Evolutionary conservation across 2,888 invertebrate genomes (phyloP), one percentile per base, ranked within the genome.

Genomic region (Pachycephus smyrnensis): DNA sequence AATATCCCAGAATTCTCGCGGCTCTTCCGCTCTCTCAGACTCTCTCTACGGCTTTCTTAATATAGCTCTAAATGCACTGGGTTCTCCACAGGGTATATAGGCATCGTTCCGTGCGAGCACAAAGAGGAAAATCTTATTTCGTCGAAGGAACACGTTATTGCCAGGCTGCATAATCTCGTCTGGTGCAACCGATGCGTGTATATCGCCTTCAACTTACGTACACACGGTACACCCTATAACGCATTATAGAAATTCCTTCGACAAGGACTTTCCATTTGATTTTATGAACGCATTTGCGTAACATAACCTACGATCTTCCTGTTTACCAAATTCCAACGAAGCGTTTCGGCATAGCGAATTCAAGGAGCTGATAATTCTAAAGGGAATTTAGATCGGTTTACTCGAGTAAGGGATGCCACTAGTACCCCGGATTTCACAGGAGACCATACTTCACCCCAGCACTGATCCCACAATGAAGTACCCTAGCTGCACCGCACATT

Each of bases 1-100:
- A 86, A 89, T 88, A 88, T 86, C 85, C 82, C 85, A 82, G 84
- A 83, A 86, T 85, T 84, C 79, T 75, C 83, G 69, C 75, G 30
- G 68, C 78, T 55, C 68, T 30, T 31, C n/a, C 75, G 31, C 77
- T 36, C 30, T 69, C 69, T 75, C 73, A 32, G 73, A 30, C 75
- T 76, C 75, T 23, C 75, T 31, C 75, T 77, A 35, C 23, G 55
- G 55, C 55, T 55, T 55, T 55, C 55, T 55, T 55, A 55, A 55
- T 55, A 55, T 55, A 55, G 55, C 55, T 55, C 9, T 55, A 55
- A 55, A 55, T 55, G 55, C 15, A 55, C 55, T 23, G 55, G 9
- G 6, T 55, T 55, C 23, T 55, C 9, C 23, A 55, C 9, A 55
- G 55, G 23, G 55, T 0, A 55, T 55, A 55, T 55, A 55, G 55